Conservation (phyloP, 2,888 invertebrate genomes). For the Asteroscopus sphinx region DNA sequence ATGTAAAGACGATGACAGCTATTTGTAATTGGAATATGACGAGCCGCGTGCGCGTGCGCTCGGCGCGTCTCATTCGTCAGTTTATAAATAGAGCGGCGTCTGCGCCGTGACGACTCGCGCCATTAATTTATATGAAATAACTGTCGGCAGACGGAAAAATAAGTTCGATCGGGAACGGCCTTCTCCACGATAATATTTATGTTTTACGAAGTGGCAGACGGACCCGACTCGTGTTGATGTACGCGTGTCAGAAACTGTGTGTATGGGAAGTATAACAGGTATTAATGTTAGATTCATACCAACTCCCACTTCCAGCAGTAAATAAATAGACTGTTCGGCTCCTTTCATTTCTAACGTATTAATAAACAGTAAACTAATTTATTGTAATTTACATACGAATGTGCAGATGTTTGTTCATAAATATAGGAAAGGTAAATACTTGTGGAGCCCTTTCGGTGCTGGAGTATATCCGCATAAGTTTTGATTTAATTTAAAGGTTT, state of each 20-base stretch:
- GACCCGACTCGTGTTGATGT: conserved; percentile 76
- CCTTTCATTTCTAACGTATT: conserved; percentile 66
- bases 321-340: conserved; percentile 69
- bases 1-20: conserved; percentile 86
- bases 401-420: conserved; percentile 59
- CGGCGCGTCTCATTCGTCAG: conserved; percentile 89
- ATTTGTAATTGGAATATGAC: conserved; percentile 90
- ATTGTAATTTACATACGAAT: conserved; percentile 58
- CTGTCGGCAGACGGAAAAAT: conserved; percentile 90
- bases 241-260: conserved; percentile 79
- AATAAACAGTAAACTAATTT: conserved; percentile 63
- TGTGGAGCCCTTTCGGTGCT: conserved; percentile 33
- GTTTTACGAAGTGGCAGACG: conserved; percentile 86
- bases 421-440: conserved; percentile 54
- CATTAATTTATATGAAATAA: conserved; percentile 90
- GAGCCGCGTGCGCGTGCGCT: conserved; percentile 87
- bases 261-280: conserved; percentile 63
- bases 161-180: conserved; percentile 86
- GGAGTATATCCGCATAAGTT: conserved; percentile 21
- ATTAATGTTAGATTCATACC: conserved; percentile 69
- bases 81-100: conserved; percentile 89
- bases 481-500: conserved; percentile 35
- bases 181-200: conserved; percentile 88
- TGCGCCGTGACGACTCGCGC: conserved; percentile 89
- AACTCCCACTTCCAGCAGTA: conserved; percentile 64